Evolutionary conservation across 2,797 vertebrate genomes (phyloP), one percentile per base, ranked within the genome.

Genomic region (Sorex maritimensis): DNA sequence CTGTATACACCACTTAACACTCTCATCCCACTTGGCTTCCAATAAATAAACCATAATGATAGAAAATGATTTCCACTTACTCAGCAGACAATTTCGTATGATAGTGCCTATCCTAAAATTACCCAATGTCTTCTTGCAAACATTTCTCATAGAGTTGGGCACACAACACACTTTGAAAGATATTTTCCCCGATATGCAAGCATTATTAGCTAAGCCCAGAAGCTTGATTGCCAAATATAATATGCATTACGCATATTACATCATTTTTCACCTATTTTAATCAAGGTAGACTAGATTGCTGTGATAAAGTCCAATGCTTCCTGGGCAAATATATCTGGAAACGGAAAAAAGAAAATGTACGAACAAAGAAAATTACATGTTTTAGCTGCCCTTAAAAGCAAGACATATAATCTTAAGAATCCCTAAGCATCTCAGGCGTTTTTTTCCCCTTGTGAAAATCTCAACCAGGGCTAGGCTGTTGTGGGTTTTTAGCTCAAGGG

Each of bases 31-130:
- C 34, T 58, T 82, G 81, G 69, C 58, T 93, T 71, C 87, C 74
- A 87, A 86, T 63, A 87, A 95, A 84, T 77, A 94, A 94, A 15
- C 77, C 71, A 17, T 77, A 94, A 90, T 74, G 88, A 82, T 68
- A 87, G 65, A 46, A 86, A 83, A 38, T 83, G 15, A 30, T 68
- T 84, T 81, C 84, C 13, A 34, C 55, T 68, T n/a, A 90, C 75
- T 74, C 68, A 81, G 65, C 82, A 82, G 41, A 89, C 30, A 88
- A 88, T 88, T 95, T 90, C 21, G 41, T 67, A 58, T 41, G 44
- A 95, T 67, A 65, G 24, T 21, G 28, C 52, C 74, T 61, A 71
- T 94, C 65, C 74, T 46, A 30, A 85, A 96, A 94, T 95, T 91
- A 94, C 72, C 15, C 46, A 91, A 61, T 89, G n/a, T 91, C 77